Percentiles rank a stretch among this genome's conserved stretches.
Evolutionary conservation across 2,113 vertebrate species (phyloP).

Genomic region (Elaphurus davidianus): DNA sequence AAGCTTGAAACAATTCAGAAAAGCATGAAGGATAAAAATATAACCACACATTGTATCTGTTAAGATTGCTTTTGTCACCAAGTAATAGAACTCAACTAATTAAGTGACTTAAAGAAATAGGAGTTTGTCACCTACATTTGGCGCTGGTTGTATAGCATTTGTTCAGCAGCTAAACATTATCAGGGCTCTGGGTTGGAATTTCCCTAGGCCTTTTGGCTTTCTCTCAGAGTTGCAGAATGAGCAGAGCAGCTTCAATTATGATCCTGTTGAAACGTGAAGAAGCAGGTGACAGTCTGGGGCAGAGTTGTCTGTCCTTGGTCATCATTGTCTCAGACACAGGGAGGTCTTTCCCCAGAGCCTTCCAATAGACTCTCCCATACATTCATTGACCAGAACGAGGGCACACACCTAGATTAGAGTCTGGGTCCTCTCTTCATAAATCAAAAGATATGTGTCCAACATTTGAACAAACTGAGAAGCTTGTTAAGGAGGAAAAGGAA

Average conservation of each 20-base stretch:
- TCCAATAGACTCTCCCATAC: fast-evolving
- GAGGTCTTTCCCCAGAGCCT: not conserved
- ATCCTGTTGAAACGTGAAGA: not conserved
- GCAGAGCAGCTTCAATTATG: not conserved
- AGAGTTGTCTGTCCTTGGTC: not conserved
- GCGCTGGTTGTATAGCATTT: not conserved
- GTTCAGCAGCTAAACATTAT: not conserved
- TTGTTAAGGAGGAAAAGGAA: not conserved
- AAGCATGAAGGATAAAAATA: not conserved
- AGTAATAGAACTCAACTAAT: not conserved
- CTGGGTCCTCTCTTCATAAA: not conserved
- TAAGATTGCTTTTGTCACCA: not conserved
- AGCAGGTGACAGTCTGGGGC: not conserved
- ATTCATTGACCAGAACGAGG: not conserved
- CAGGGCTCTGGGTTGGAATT: not conserved
- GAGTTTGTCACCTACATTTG: not conserved
- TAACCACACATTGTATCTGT: not conserved
- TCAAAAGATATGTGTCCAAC: not conserved
- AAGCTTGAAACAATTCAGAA: not conserved
- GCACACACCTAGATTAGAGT: not conserved
- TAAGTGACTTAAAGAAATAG: not conserved
- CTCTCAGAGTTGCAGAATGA: not conserved
- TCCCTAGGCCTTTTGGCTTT: not conserved
- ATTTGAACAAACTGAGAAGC: not conserved
- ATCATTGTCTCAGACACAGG: not conserved